These are phyloP conservation scores for Sigmodon hispidus DNA, from an alignment of 2,113 vertebrate genomes.

Conservation along the genomic window DNA sequence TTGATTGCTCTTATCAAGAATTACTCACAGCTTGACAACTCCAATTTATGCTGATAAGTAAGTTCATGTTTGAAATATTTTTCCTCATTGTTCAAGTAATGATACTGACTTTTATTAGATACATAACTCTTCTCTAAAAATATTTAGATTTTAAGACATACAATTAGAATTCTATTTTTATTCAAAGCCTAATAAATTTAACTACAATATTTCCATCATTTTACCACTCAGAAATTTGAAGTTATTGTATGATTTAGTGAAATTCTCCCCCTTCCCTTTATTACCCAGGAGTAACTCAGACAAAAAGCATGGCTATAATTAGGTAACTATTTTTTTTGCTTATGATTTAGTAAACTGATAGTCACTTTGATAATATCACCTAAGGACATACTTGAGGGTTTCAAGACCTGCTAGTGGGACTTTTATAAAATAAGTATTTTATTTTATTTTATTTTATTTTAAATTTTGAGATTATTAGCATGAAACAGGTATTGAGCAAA, in stretches of 20 bases:
- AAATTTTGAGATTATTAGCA: not conserved
- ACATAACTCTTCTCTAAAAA: slow-evolving; percentile 56
- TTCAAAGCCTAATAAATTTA: slow-evolving; percentile 44
- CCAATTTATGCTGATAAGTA: not conserved
- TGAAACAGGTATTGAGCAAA: not conserved
- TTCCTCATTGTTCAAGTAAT: slow-evolving; percentile 63
- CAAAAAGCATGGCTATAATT: slow-evolving; percentile 1
- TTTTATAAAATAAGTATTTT: rapidly evolving
- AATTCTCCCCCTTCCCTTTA: not conserved
- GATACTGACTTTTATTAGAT: slow-evolving; percentile 12
- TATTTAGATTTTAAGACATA: slow-evolving; percentile 61
- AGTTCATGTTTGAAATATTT: slow-evolving; percentile 48
- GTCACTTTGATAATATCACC: not conserved
- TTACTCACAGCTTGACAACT: slow-evolving; percentile 22
- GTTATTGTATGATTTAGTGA: slow-evolving; percentile 45
- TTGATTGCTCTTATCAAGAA: slow-evolving; percentile 21
- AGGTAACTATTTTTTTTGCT: not conserved
- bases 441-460: not conserved
- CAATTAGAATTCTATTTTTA: slow-evolving; percentile 45
- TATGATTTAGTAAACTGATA: not conserved
- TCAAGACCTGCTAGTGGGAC: not conserved
- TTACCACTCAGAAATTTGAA: slow-evolving; percentile 52
- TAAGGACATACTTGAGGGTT: not conserved
- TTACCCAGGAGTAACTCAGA: not conserved
- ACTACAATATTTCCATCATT: slow-evolving; percentile 61